These are phyloP conservation scores for Lasioglossum calceatum DNA, from an alignment of 2,888 invertebrate genomes.

Conservation along the genomic window DNA sequence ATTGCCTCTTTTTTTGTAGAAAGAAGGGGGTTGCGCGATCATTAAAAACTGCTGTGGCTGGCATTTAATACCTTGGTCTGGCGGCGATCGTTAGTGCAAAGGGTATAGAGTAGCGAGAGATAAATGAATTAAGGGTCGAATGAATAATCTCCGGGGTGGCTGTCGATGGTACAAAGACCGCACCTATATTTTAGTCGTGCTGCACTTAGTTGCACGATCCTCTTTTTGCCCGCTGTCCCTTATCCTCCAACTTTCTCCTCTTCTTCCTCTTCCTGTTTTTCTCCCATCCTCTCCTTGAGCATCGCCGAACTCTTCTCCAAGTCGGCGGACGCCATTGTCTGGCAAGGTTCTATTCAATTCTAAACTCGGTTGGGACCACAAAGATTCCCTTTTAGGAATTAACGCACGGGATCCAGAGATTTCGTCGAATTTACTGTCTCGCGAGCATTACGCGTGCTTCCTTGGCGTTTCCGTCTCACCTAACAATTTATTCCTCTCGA, in stretches of 20 bases:
- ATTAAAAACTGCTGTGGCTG: constrained; percentile 48
- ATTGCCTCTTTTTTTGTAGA: constrained; percentile 3
- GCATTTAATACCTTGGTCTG: constrained; percentile 46
- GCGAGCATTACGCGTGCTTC: not conserved
- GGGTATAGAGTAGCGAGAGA: constrained; percentile 56
- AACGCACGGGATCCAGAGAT: constrained; percentile 75
- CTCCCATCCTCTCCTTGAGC: constrained; percentile 36
- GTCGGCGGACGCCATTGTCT: constrained; percentile 74
- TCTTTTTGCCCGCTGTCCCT: constrained; percentile 27
- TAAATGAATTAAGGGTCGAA: constrained; percentile 74
- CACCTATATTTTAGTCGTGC: constrained; percentile 54
- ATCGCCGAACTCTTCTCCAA: constrained; percentile 63
- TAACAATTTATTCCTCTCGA: not conserved
- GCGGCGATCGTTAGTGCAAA: constrained; percentile 22
- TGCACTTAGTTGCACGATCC: constrained; percentile 56
- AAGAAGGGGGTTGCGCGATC: not conserved
- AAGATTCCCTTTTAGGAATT: constrained; percentile 76
- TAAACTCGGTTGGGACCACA: constrained; percentile 70
- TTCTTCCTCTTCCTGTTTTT: constrained; percentile 35
- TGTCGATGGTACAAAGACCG: constrained; percentile 62
- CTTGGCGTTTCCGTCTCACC: not conserved
- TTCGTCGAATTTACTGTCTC: constrained; percentile 62
- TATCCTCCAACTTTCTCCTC: not conserved
- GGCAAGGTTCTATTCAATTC: constrained; percentile 78
- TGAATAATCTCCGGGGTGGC: constrained; percentile 67